Evolutionary conservation across 2,113 vertebrate species (phyloP).

Genomic region (Strix uralensis): DNA sequence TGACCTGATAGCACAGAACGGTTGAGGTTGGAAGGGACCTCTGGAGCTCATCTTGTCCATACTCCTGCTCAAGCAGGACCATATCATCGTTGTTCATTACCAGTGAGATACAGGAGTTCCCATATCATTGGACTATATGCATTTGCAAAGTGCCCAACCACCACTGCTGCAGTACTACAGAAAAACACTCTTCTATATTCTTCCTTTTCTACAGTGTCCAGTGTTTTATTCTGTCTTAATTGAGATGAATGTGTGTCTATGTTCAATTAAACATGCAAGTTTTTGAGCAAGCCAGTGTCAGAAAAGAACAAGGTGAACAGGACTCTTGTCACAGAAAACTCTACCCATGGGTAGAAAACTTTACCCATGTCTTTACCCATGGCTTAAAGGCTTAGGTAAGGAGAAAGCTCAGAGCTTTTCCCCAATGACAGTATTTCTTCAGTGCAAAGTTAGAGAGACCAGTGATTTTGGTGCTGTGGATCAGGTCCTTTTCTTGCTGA

Average conservation of each 20-base stretch:
- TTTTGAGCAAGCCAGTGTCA: background rate
- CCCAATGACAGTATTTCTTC: background rate
- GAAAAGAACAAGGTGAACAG: background rate
- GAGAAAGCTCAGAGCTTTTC: background rate
- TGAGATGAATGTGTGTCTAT: background rate
- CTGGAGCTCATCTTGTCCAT: background rate
- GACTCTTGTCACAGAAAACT: background rate
- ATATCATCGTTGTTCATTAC: background rate
- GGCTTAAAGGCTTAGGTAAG: background rate
- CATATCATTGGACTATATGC: accelerated
- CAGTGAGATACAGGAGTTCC: background rate
- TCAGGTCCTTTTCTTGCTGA: background rate
- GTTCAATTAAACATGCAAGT: background rate
- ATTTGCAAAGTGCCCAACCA: background rate
- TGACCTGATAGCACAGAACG: background rate
- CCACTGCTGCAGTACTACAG: background rate
- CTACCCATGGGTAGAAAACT: background rate
- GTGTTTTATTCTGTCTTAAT: background rate
- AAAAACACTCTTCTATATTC: background rate
- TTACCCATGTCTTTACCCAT: background rate
- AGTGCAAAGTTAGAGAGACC: background rate
- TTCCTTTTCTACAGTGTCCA: background rate
- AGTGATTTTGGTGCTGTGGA: background rate
- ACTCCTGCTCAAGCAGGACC: background rate
- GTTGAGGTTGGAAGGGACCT: background rate